Base-by-base conservation (phyloP, 2,888 invertebrate species). In the Metellina segmentata region DNA sequence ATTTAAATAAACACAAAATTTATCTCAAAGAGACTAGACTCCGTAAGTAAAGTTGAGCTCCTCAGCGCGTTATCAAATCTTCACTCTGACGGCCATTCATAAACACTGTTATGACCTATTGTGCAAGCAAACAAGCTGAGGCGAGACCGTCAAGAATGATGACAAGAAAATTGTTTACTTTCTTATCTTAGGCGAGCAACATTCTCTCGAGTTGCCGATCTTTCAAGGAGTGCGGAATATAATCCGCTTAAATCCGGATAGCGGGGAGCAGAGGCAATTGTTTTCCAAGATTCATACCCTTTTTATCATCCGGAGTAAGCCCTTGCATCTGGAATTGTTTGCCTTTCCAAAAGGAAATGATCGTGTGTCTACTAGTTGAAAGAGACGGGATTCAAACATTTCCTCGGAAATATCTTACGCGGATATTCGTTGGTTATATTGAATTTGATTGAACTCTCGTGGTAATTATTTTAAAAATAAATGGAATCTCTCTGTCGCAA, bases 141-240 rank as follows among this genome's bases (percentile, higher is more conserved):
- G 72, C n/a, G 16, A n/a, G 53, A 79, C 19, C 71, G 53, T 79
- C 87, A 79, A 52, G 34, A 53, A 49, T 48, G 71, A 87, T 87
- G 87, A 81, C 87, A 87, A 87, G 87, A 81, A 87, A 87, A 87
- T 87, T 87, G 87, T 87, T 87, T 87, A 87, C 79, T 87, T 53
- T 81, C 87, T 87, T 87, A 87, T 87, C 87, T 51, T 20, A 20
- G 61, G 7, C 71, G 49, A 11, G 87, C 87, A 87, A 72, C 52
- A 81, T 87, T 72, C 71, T 34, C 70, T 7, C 20, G 13, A 87
- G 85, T 78, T 74, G 72, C 51, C 20, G 69, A 34, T 77, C 71
- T 79, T 20, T 8, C 71, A 71, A 87, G 48, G 16, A 16, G 20
- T 53, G 61, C 11, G 20, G 87, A 87, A 87, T 79, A 78, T 87